phyloP scores from a whole-genome alignment of 2,113 vertebrate genomes.

The Ageneiosus marmoratus region DNA sequence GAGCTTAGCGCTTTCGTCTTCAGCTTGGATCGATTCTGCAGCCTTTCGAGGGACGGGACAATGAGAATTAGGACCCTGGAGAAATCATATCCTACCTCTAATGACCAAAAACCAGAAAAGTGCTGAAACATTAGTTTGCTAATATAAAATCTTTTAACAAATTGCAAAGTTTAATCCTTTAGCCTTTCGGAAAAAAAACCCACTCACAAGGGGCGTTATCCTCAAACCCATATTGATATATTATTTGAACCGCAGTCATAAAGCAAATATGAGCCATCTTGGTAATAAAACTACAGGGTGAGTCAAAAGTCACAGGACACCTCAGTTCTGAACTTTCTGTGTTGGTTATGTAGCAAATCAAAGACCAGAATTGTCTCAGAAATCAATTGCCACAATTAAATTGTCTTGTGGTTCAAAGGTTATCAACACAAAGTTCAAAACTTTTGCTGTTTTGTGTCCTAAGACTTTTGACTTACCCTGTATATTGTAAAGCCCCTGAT shows the following conservation, averaged over 20 bases:
- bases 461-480: no score
- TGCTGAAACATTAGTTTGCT: not conserved
- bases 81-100: not conserved
- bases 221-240: not conserved
- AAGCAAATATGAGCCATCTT: not conserved
- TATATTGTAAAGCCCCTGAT: not conserved
- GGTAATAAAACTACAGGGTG: not conserved
- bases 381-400: no score
- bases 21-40: conserved; percentile 96
- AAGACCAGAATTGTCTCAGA: no score
- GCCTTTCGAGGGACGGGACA: conserved; percentile 73
- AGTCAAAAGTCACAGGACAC: no score
- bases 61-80: not conserved
- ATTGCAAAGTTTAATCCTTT: not conserved
- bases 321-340: no score
- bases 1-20: conserved; percentile 95
- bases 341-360: no score
- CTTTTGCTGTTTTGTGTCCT: no score
- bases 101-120: not conserved
- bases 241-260: not conserved
- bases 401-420: no score
- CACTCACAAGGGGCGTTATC: not conserved
- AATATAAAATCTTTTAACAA: no score
- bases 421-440: no score
- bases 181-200: no score